Evolutionary conservation across 2,797 vertebrate genomes (phyloP).

Genomic region (Sebastes trivittatus): DNA sequence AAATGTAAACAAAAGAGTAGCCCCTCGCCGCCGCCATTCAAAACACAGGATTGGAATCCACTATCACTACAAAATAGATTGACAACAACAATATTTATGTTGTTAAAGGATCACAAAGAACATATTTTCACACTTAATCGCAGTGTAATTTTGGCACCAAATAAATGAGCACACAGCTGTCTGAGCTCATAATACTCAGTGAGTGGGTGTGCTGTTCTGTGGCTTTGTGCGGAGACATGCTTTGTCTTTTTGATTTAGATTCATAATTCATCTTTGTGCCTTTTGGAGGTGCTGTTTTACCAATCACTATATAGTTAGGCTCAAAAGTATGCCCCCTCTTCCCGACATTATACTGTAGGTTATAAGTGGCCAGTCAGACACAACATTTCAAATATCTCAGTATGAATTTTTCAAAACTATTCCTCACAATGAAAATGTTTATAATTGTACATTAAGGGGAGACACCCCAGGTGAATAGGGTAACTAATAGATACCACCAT

Average conservation of each 20-base stretch:
- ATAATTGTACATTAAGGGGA: not conserved
- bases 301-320: not conserved
- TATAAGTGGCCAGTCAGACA: not conserved
- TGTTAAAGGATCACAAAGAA: constrained; percentile 12
- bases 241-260: constrained; percentile 46
- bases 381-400: not conserved
- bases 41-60: not conserved
- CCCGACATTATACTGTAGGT: not conserved
- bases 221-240: constrained; percentile 28
- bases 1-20: constrained; percentile 48
- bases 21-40: not conserved
- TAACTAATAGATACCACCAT: no score
- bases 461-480: no score
- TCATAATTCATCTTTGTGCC: constrained; percentile 46
- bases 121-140: not conserved
- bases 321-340: not conserved
- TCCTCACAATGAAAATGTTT: not conserved
- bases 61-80: not conserved
- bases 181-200: constrained; percentile 20
- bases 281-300: constrained; percentile 58
- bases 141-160: constrained; percentile 21
- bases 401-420: not conserved
- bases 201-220: constrained; percentile 10
- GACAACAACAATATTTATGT: not conserved
- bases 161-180: constrained; percentile 35